phyloP scores from a whole-genome alignment of 2,797 vertebrate species.

The Antennarius maculatus region DNA sequence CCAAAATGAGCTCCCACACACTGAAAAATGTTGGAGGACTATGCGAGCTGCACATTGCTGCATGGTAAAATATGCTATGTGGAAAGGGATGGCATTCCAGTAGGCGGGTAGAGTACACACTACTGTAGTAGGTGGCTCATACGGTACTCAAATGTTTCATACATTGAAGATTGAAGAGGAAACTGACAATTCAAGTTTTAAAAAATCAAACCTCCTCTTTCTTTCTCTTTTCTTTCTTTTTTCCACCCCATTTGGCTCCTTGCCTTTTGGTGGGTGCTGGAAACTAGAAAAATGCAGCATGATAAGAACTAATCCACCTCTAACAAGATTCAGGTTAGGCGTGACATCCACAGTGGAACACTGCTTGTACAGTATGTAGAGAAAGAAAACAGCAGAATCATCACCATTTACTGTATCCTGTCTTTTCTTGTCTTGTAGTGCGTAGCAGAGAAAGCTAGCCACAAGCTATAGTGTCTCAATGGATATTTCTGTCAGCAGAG shows the following conservation, averaged over 20 bases:
- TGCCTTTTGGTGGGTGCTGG: conserved; percentile 35
- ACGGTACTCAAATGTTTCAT: conserved; percentile 70
- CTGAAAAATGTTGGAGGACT: conserved; percentile 68
- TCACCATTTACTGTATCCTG: conserved; percentile 30
- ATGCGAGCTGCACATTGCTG: conserved; percentile 55
- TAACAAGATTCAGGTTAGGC: conserved; percentile 23
- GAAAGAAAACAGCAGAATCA: conserved; percentile 13
- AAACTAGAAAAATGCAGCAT: conserved; percentile 37
- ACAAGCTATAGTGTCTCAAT: conserved; percentile 12
- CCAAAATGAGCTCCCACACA: conserved; percentile 79
- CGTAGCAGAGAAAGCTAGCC: conserved; percentile 14
- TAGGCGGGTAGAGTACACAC: conserved; percentile 69
- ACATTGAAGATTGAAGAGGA: conserved; percentile 58
- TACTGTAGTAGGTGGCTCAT: conserved; percentile 66
- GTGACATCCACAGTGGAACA: conserved; percentile 42
- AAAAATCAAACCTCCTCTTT: conserved; percentile 40
- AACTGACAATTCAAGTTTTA: conserved; percentile 61
- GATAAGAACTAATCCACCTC: conserved; percentile 30
- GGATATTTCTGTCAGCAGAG: conserved; percentile 37
- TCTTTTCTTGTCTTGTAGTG: neutral
- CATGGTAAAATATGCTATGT: conserved; percentile 54
- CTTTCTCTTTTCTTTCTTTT: conserved; percentile 5
- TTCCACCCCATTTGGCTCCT: conserved; percentile 20
- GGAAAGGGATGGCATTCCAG: conserved; percentile 51
- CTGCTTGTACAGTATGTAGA: conserved; percentile 25